Evolutionary conservation across 2,888 invertebrate species (phyloP).

Genomic region (Drosophila niveifrons): DNA sequence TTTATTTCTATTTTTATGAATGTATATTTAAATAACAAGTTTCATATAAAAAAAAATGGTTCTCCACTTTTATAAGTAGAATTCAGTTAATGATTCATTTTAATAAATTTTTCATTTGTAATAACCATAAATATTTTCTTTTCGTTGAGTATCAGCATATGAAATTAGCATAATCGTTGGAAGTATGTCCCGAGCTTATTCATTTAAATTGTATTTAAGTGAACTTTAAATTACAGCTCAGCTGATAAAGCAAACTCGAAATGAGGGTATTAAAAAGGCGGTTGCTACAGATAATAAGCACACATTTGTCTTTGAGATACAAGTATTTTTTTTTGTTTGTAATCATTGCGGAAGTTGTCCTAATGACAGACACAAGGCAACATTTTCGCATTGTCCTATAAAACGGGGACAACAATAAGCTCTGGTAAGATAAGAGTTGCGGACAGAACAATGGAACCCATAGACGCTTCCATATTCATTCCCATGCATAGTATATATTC

Average conservation of each 20-base stretch:
- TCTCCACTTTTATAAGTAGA: too few relatives aligned
- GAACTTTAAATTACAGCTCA: too few relatives aligned
- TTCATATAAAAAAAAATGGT: neutral
- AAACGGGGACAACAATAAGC: conserved; percentile 42
- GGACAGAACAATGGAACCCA: conserved; percentile 48
- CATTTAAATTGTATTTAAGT: neutral
- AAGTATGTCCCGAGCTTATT: too few relatives aligned
- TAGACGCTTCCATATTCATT: neutral
- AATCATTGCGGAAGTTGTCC: conserved; percentile 64
- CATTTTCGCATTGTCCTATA: conserved; percentile 29
- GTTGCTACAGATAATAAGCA: conserved; percentile 36
- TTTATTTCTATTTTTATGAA: neutral
- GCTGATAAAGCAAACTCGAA: too few relatives aligned
- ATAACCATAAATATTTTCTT: too few relatives aligned
- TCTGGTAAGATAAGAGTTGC: conserved; percentile 54
- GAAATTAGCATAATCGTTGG: too few relatives aligned
- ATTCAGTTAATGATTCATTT: too few relatives aligned
- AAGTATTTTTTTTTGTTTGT: conserved; percentile 24
- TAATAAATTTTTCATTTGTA: too few relatives aligned
- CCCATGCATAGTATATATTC: neutral
- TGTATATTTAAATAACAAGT: neutral
- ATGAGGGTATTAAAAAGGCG: conserved; percentile 6
- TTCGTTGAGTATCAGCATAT: too few relatives aligned
- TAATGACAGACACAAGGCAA: conserved; percentile 56
- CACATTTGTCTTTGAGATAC: conserved; percentile 33